Conservation (phyloP, 1,140 invertebrate genomes). For the Sitophilus oryzae region DNA sequence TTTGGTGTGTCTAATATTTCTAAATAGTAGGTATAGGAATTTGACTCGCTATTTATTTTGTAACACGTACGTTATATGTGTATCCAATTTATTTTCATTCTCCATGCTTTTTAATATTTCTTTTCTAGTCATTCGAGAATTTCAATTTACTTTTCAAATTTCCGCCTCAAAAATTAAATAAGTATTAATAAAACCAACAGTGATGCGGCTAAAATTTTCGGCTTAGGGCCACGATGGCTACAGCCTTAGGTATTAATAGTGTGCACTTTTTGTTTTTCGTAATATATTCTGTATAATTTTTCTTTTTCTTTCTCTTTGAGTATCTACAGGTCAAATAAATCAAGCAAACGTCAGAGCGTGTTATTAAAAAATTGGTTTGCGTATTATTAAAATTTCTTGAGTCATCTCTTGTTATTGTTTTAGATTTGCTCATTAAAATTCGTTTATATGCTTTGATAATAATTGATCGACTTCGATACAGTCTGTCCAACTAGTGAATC, state of each 20-base stretch:
- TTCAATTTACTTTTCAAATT: neutral
- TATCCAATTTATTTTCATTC: neutral
- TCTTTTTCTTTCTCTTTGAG: too few relatives aligned
- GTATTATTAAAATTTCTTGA: neutral
- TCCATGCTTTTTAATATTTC: neutral
- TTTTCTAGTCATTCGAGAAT: neutral
- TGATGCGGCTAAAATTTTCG: neutral
- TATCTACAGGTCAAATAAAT: too few relatives aligned
- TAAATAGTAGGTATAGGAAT: too few relatives aligned
- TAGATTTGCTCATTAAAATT: too few relatives aligned
- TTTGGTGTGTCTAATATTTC: too few relatives aligned
- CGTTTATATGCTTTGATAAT: too few relatives aligned
- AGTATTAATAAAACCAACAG: neutral
- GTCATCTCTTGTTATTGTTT: too few relatives aligned
- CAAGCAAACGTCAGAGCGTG: neutral
- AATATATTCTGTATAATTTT: too few relatives aligned
- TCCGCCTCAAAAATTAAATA: neutral
- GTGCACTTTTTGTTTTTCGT: neutral
- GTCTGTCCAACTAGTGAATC: too few relatives aligned
- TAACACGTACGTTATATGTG: too few relatives aligned
- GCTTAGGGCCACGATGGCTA: neutral
- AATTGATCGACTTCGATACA: too few relatives aligned
- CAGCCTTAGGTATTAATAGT: neutral
- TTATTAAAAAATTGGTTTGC: neutral
- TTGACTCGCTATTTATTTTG: too few relatives aligned